Evolutionary conservation across 2,797 vertebrate species (phyloP), one percentile per base, ranked within the genome.

Genomic region (Toxotes lorentzi): DNA sequence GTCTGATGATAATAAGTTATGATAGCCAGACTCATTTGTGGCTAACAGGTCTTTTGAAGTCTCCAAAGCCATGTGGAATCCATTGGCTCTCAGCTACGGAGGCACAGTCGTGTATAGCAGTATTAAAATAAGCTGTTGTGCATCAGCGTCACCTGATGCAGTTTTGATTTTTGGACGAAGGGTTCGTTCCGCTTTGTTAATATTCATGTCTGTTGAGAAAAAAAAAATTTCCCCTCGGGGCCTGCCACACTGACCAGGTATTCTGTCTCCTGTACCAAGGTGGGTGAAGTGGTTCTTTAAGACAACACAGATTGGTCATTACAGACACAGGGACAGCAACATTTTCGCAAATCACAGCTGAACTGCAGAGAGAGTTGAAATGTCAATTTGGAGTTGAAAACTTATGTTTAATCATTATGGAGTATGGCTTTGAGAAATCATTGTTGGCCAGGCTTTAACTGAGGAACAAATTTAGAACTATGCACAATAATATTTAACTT

Each of bases 41-140:
- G 50, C 51, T 7, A 67, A 64, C 32, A 7, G 23, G 45, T 57
- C 23, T 82, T 69, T 81, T 62, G 67, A 78, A 57, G 78, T 76
- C 34, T 80, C 41, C 57, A 71, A 82, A 83, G 59, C 73, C 69
- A 66, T 40, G 17, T 68, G 78, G 73, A 85, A 85, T 85, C 57
- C 16, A 13, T 40, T 82, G 77, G 74, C 79, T 73, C 16, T 73
- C 59, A 12, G 62, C 80, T 78, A 73, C 41, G 1, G 43, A 79
- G 21, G 38, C 35, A 19, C 47, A 73, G 40, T 35, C 50, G 66
- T 62, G 56, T 65, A 35, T 48, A 19, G 63, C 47, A 78, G 66
- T 71, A 47, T 38, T 60, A 70, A 11, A 66, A 32, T 45, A 56
- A 56, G 54, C 43, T 62, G 45, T 54, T 70, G n/a, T 71, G 32